Base-by-base conservation (phyloP, 64 coral and sea anemone genomes). In the Montipora sp. region DNA sequence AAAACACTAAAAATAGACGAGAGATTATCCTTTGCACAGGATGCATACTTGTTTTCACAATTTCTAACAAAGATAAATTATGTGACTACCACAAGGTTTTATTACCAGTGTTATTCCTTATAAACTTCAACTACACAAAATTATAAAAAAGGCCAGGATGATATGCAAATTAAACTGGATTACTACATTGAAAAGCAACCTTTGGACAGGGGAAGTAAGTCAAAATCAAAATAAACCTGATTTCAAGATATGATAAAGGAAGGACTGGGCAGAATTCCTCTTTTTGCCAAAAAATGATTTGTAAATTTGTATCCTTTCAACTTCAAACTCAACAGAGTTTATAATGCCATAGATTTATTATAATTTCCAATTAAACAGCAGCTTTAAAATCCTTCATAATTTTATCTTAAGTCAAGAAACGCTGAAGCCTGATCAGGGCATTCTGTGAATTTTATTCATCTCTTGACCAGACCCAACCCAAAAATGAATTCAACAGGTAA, bases 381-480 rank as follows among this genome's bases (percentile, higher is more conserved):
- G 27, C 44, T 44, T 75, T 44, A 75, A 75, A 23, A 13, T 75
- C 27, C 3, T 27, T 10, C 3, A 27, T 5, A 75, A 45, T 73
- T 11, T 24, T 36, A 78, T 49, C 75, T 47, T 3, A 50, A 0
- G 19, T 2, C 18, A 72, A 85, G 8, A 18, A 67, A 11, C 63
- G 4, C n/a, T 51, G 43, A 13, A 22, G 27, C 19, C 10, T 49
- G 63, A 5, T 5, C 67, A 72, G 19, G 65, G 82, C 19, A 85
- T 85, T 70, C 82, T 71, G 19, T 85, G 66, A 85, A 85, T 85
- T 48, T 72, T 85, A 46, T 51, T 47, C 44, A 48, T 49, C 46
- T 50, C 66, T 21, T 14, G 11, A 57, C 53, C 6, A 68, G 81
- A 7, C 16, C 61, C 65, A 85, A 70, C 82, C 82, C 82, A 70